A percentile compares a stretch with the other conserved stretches of the same genome.
Evolutionary conservation across 2,888 invertebrate genomes (phyloP).

Genomic region (Coelopa pilipes): DNA sequence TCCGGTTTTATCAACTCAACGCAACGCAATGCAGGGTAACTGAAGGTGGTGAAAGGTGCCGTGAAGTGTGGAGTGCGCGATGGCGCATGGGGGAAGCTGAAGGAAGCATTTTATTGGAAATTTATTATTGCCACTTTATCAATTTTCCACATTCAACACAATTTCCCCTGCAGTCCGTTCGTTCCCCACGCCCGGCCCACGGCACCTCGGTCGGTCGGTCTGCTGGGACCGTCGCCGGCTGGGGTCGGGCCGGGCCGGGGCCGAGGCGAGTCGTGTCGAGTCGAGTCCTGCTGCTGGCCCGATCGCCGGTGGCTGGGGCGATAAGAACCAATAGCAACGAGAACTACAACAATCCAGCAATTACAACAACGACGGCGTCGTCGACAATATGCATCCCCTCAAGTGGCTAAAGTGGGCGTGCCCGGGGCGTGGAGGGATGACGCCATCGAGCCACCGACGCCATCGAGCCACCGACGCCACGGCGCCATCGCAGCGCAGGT

Average conservation of each 20-base stretch:
- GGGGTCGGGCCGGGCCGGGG: background rate
- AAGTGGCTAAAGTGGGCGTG: background rate
- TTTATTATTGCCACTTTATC: slow-evolving; percentile 39
- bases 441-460: background rate
- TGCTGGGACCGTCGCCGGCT: background rate
- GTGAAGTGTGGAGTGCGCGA: background rate
- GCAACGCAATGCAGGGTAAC: background rate
- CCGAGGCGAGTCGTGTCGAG: background rate
- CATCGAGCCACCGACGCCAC: background rate
- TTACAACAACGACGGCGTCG: background rate
- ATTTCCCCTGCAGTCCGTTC: slow-evolving; percentile 9
- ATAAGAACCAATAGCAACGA: background rate
- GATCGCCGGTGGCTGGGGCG: background rate
- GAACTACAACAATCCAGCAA: background rate
- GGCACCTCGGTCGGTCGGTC: background rate
- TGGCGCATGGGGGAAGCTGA: background rate
- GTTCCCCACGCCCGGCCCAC: background rate
- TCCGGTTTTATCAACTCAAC: slow-evolving; percentile 35
- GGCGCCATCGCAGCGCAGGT: background rate
- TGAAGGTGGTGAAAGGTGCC: too few species aligned
- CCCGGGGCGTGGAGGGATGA: background rate
- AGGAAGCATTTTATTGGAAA: slow-evolving; percentile 32
- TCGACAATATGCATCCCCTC: background rate
- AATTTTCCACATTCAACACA: slow-evolving; percentile 34
- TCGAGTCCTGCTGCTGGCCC: background rate